These are phyloP conservation scores for Gallinago jamesoni DNA, from an alignment of 2,113 vertebrate species.

Conservation along the genomic window DNA sequence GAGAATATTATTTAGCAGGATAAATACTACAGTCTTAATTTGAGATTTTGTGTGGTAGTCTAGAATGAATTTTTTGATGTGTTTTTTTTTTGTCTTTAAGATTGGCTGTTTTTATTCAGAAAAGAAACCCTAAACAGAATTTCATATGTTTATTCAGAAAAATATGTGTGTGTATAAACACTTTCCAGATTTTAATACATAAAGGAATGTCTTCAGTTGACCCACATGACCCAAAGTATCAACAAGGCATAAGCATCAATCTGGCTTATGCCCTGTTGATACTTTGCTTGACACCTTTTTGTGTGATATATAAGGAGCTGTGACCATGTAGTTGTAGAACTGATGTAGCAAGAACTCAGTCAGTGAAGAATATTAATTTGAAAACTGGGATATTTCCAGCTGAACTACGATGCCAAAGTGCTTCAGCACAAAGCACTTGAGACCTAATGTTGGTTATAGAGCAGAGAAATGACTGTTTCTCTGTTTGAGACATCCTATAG, in stretches of 20 bases:
- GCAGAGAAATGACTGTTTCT: background rate
- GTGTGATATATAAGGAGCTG: background rate
- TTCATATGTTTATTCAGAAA: background rate
- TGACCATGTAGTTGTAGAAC: background rate
- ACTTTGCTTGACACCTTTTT: background rate
- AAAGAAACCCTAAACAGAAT: background rate
- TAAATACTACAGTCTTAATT: background rate
- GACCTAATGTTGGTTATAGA: background rate
- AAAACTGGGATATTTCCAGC: background rate
- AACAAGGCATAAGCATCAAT: background rate
- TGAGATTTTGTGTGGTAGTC: background rate
- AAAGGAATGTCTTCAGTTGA: background rate
- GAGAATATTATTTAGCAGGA: background rate
- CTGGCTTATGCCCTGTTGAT: constrained; percentile 34
- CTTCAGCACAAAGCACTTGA: background rate
- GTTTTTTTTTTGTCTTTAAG: background rate
- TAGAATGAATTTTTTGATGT: background rate
- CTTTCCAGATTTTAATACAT: background rate
- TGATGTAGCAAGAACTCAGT: background rate
- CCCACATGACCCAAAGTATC: background rate
- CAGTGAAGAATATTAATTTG: background rate
- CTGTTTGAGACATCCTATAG: background rate
- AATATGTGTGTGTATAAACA: background rate
- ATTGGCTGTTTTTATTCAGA: background rate
- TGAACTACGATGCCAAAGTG: background rate